Evolutionary conservation across 2,888 invertebrate species (phyloP), one percentile per base, ranked within the genome.

Genomic region (Bellardia pandia): DNA sequence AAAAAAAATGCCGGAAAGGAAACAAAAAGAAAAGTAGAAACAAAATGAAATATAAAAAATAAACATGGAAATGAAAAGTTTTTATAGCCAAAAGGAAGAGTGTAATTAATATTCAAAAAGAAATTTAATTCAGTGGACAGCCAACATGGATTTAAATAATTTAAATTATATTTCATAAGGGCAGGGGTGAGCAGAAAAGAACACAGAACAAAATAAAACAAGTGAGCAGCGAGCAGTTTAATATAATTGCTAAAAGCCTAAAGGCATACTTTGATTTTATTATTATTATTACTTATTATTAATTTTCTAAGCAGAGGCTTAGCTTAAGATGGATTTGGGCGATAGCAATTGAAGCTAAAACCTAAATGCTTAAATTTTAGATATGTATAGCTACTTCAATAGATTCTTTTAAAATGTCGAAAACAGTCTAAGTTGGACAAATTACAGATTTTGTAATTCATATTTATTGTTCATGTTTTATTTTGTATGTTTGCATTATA

Each of bases 71-170:
- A 74, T 58, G n/a, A 74, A 76, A 64, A 64, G 16, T 62, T 76
- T 62, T 79, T 53, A 62, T 64, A 42, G 74, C 74, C 74, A 45
- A 45, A 66, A 56, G 66, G 23, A 48, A 48, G 14, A 68, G 11
- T 45, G 66, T 81, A 75, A 81, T 81, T 81, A 75, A 60, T 75
- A 75, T 75, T 58, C 13, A 5, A 53, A 48, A 16, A 72, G 69
- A 58, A 66, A 8, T 60, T 37, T 14, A 81, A 58, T 45, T 37
- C 14, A 13, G 4, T 45, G 42, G 58, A 56, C 58, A 60, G 53
- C 60, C 23, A 40, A 62, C 16, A 62, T 40, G 37, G 33, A 79
- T 79, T 72, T 45, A 66, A 66, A 81, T 58, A 56, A 62, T 64
- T 66, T 42, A 33, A 79, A 51, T 30, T 37, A 76, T 66, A 33